Evolutionary conservation across 2,113 vertebrate genomes (phyloP), one percentile per base, ranked within the genome.

Genomic region (Channa argus): DNA sequence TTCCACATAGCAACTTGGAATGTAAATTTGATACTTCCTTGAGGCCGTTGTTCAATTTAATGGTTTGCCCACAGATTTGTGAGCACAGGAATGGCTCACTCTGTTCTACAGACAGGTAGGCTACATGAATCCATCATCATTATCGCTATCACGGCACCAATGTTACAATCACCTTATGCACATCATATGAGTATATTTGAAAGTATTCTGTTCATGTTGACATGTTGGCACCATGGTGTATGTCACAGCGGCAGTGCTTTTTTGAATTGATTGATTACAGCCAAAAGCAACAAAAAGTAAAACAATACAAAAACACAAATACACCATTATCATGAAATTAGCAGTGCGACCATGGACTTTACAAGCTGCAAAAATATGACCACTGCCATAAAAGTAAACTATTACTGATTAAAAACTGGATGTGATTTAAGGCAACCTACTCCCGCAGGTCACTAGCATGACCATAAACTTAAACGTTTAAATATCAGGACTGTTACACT

Each of bases 151-250:
- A 69, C 84, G 86, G 89, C 81, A 90, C 92, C 92, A 94, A 92
- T 91, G 80, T 93, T 94, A 93, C 88, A 91, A 94, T 94, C 93
- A 93, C 93, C 92, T 92, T 92, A 92, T 91, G 92, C 77, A 85
- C 61, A 74, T 83, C 53, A 73, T 73, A 74, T 71, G 79, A 74
- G 80, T 79, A 59, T 44, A 71, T 70, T 67, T 46, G 47, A 81
- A 65, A 61, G 63, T 69, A 51, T 75, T 82, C 52, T 82, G 75
- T 84, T 77, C 65, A 77, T 74, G 62, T 45, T 72, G 71, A 89
- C 82, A 77, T 62, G 81, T 86, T 80, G 77, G 84, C 83, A 82
- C 81, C 79, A 73, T 60, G 87, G 56, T 79, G 85, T 86, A 77
- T 86, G 88, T 89, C 88, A 87, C 67, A 86, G 69, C 87, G 79